Evolutionary conservation across 2,113 vertebrate genomes (phyloP).

Genomic region (Poecilia latipinna): DNA sequence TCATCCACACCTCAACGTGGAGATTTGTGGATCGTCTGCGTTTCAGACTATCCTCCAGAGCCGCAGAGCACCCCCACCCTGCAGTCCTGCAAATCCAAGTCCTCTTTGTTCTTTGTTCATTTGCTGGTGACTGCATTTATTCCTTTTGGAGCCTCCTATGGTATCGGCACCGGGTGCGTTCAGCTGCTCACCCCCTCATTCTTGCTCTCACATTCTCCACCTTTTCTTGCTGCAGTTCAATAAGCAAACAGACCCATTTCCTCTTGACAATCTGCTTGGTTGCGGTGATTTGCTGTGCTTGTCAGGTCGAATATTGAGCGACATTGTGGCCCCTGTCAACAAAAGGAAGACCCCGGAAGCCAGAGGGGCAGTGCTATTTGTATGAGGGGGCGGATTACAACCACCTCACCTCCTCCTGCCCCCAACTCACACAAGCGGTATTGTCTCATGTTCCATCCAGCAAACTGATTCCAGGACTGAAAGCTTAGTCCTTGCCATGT

Average conservation of each 20-base stretch:
- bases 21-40: constrained; percentile 31
- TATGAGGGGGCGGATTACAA: constrained; percentile 62
- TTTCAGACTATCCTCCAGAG: constrained; percentile 24
- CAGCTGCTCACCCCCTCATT: not conserved
- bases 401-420: constrained; percentile 41
- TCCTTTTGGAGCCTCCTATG: not conserved
- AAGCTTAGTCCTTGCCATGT: constrained; percentile 32
- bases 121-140: constrained; percentile 16
- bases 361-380: constrained; percentile 56
- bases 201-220: constrained; percentile 17
- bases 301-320: constrained; percentile 73
- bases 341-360: constrained; percentile 69
- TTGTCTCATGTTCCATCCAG: constrained; percentile 47
- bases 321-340: constrained; percentile 66
- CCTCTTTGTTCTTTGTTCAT: constrained; percentile 41
- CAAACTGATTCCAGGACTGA: constrained; percentile 49
- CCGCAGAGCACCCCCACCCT: constrained; percentile 1
- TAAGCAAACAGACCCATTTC: constrained; percentile 73
- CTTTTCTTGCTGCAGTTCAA: constrained; percentile 51
- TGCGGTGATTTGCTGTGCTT: constrained; percentile 72
- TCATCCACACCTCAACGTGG: constrained; percentile 39
- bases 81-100: constrained; percentile 26
- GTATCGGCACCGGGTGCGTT: not conserved
- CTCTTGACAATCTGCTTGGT: constrained; percentile 58
- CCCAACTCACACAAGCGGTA: constrained; percentile 37